Evolutionary conservation across 2,797 vertebrate species (phyloP), one percentile per base, ranked within the genome.

Genomic region (Buceros bicornis): DNA sequence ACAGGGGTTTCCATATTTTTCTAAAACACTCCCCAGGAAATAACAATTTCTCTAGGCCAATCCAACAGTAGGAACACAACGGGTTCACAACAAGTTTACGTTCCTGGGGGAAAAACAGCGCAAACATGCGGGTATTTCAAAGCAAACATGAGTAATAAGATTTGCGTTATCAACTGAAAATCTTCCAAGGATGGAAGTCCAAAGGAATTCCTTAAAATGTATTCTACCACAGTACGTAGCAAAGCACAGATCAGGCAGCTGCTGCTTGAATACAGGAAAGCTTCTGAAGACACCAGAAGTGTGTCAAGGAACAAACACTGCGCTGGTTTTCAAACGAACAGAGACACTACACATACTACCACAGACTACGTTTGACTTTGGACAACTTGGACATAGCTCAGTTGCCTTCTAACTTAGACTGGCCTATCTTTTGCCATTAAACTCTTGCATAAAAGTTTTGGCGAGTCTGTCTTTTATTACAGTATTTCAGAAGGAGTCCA

Each of bases 171-270:
- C 62, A 84, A 42, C 4, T 25, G 31, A 84, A 84, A 81, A 57
- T 25, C 31, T 82, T 78, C 26, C 54, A 84, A 43, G 33, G 26
- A 81, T 16, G 5, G 15, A 80, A 83, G 42, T 60, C 35, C 31
- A 45, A 51, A 77, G 8, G 28, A 61, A 78, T 61, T 84, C 33
- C 50, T 82, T 85, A 70, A 74, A 74, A 82, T 10, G 4, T 48
- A 42, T 19, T 61, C 37, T 19, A 69, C 11, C 37, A 48, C 33
- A 45, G 35, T 8, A 57, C 0, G 0, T 2, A 82, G 29, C 13
- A 28, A 70, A 71, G 28, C 13, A 78, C 40, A 56, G 18, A 78
- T 40, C 33, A 74, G 58, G 43, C 0, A 53, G 42, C 8, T 62
- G 28, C 57, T 85, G 42, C 51, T 26, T 74, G 43, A 37, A 64